These are phyloP conservation scores for Trematomus bernacchii DNA, from an alignment of 2,797 vertebrate genomes.

Conservation along the genomic window DNA sequence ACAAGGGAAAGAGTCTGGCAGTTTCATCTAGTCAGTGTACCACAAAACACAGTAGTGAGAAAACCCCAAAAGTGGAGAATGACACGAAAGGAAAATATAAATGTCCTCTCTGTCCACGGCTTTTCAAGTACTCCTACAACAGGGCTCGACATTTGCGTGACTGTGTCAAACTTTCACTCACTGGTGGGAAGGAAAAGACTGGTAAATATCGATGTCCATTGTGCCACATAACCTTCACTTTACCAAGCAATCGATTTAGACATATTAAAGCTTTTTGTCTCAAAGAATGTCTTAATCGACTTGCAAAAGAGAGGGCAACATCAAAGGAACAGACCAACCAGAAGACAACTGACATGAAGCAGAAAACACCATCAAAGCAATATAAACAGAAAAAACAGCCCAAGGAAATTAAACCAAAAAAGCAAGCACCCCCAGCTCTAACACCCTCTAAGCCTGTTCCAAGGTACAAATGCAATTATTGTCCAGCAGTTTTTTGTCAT, in stretches of 20 bases:
- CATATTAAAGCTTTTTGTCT: constrained; percentile 81
- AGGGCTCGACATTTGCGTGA: constrained; percentile 82
- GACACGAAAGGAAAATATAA: constrained; percentile 58
- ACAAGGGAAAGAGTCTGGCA: constrained; percentile 37
- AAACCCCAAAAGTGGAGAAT: constrained; percentile 38
- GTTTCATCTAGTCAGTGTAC: constrained; percentile 37
- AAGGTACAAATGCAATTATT: constrained; percentile 78
- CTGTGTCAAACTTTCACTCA: constrained; percentile 73
- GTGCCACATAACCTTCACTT: constrained; percentile 75
- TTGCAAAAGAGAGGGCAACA: constrained; percentile 42
- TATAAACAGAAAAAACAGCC: constrained; percentile 19
- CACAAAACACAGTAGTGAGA: constrained; percentile 48
- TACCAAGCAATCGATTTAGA: constrained; percentile 74
- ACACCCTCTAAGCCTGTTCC: not conserved
- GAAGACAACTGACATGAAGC: constrained; percentile 22
- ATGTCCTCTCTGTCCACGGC: constrained; percentile 83
- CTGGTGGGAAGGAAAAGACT: constrained; percentile 64
- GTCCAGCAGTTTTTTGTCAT: constrained; percentile 79
- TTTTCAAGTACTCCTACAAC: constrained; percentile 84
- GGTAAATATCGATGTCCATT: constrained; percentile 81
- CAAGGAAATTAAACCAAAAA: constrained; percentile 43
- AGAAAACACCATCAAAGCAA: constrained; percentile 27
- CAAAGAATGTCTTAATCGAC: constrained; percentile 60
- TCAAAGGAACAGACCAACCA: not conserved
- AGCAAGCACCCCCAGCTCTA: constrained; percentile 2